These are phyloP conservation scores for Pseudochromis fuscus DNA, from an alignment of 2,797 vertebrate genomes.

Conservation along the genomic window DNA sequence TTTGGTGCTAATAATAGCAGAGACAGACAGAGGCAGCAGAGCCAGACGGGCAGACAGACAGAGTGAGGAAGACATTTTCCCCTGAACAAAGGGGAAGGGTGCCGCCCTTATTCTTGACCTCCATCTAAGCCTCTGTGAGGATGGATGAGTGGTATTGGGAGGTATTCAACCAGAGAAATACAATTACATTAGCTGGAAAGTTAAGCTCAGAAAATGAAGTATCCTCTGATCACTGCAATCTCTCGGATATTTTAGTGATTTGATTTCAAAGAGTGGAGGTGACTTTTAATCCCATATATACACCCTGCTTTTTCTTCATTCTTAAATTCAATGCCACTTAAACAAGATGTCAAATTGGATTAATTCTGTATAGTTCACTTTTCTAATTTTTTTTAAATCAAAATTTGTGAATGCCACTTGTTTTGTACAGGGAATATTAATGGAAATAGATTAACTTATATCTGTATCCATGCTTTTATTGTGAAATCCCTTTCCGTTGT, in stretches of 20 bases:
- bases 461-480: too few species aligned
- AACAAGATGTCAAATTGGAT: background rate
- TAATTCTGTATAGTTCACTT: too few species aligned
- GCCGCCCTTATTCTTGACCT: constrained; percentile 23
- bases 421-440: background rate
- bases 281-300: background rate
- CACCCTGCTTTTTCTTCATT: background rate
- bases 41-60: constrained; percentile 34
- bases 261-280: background rate
- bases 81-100: constrained; percentile 46
- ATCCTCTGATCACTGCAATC: background rate
- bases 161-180: constrained; percentile 39
- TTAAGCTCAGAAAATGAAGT: constrained; percentile 24
- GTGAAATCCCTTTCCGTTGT: background rate
- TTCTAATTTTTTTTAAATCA: too few species aligned
- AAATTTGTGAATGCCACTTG: background rate
- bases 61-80: constrained; percentile 21
- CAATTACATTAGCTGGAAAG: constrained; percentile 31
- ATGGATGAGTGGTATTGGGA: constrained; percentile 3
- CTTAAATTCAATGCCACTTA: background rate
- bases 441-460: too few species aligned
- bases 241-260: constrained; percentile 18
- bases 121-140: constrained; percentile 17
- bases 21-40: constrained; percentile 64
- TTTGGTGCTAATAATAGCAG: constrained; percentile 78